These are phyloP conservation scores for Choristoneura rosaceana DNA, from an alignment of 2,888 invertebrate genomes.

Conservation along the genomic window DNA sequence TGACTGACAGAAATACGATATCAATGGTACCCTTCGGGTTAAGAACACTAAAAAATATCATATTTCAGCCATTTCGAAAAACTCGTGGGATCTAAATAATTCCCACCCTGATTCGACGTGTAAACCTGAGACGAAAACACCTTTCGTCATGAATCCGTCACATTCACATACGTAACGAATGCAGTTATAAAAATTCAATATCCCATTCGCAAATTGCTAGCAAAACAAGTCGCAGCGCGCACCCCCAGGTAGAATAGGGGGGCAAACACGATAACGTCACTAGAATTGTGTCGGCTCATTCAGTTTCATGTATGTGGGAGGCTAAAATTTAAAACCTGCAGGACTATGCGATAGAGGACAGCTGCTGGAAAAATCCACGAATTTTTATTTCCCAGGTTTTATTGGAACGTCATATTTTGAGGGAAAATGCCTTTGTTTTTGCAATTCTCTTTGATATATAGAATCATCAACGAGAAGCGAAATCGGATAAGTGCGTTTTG, in stretches of 20 bases:
- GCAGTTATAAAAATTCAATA: constrained; percentile 38
- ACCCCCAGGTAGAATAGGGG: constrained; percentile 1
- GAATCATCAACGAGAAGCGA: background rate
- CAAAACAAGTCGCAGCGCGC: constrained; percentile 18
- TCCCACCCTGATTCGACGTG: no score
- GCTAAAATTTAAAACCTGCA: constrained; percentile 42
- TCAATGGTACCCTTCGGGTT: no score
- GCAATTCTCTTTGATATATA: constrained; percentile 3
- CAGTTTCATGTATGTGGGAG: constrained; percentile 40
- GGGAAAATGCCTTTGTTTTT: constrained; percentile 7
- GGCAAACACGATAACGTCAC: constrained; percentile 31
- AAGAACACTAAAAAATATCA: no score
- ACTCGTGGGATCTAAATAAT: no score
- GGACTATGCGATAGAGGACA: constrained; percentile 27
- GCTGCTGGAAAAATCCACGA: constrained; percentile 34
- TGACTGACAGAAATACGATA: no score
- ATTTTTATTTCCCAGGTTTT: constrained; percentile 27
- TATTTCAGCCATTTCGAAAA: no score
- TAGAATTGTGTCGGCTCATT: constrained; percentile 35
- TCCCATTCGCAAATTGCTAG: constrained; percentile 36
- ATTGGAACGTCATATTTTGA: constrained; percentile 15
- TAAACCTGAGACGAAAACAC: background rate
- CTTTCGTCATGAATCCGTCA: constrained; percentile 7
- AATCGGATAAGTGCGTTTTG: background rate
- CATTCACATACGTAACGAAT: constrained; percentile 19